Evolutionary conservation across 2,888 invertebrate species (phyloP).

Genomic region (Halocaridina rubra): DNA sequence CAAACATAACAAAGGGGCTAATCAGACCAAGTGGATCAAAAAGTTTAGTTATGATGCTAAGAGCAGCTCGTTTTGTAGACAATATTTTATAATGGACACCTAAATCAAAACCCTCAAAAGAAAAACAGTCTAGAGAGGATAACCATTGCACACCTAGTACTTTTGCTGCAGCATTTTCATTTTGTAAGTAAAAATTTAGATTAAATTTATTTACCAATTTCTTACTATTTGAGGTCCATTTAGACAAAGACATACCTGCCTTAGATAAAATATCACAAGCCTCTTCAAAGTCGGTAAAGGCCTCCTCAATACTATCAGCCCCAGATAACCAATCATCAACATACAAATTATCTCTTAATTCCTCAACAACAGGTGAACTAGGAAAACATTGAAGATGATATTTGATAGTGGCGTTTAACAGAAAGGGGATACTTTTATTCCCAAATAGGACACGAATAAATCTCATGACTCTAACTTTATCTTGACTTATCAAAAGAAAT

Average conservation of each 20-base stretch:
- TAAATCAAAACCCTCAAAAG: neutral
- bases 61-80: neutral
- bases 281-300: neutral
- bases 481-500: neutral
- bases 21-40: neutral
- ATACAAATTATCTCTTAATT: neutral
- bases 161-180: neutral
- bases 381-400: neutral
- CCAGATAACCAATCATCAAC: conserved; percentile 1
- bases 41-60: neutral
- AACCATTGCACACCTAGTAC: neutral
- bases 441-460: neutral
- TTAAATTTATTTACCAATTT: neutral
- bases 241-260: neutral
- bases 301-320: too few species aligned
- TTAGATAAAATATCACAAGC: neutral
- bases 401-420: neutral
- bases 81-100: neutral
- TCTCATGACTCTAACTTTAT: neutral
- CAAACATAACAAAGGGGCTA: neutral
- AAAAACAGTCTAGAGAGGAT: neutral
- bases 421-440: neutral
- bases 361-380: neutral
- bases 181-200: neutral
- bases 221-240: too few species aligned